Conservation (phyloP, 2,113 vertebrate species). For the Antechinus flavipes region DNA sequence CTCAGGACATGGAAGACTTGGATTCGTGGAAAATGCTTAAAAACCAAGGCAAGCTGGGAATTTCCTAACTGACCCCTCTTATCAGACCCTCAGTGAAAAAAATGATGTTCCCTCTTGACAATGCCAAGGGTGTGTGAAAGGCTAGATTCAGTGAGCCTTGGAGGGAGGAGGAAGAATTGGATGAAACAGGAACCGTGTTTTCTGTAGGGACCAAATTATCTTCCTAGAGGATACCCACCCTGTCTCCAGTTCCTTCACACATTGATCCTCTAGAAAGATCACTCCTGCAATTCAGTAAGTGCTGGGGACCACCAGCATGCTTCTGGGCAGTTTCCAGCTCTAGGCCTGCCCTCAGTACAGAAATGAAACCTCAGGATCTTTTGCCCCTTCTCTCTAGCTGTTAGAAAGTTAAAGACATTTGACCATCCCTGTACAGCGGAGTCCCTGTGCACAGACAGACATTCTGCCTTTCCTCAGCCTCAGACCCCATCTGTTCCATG, state of each 20-base stretch:
- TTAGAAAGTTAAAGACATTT: background rate
- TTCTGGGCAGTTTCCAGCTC: background rate
- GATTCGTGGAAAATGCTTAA: background rate
- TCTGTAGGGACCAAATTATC: background rate
- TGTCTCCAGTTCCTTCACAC: background rate
- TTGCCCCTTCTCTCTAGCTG: background rate
- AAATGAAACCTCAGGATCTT: background rate
- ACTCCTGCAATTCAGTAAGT: background rate
- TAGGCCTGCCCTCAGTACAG: background rate
- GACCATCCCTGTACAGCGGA: background rate
- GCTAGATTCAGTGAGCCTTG: background rate
- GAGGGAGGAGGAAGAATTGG: no score
- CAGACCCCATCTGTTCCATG: fast-evolving
- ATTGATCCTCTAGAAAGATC: background rate
- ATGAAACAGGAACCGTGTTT: background rate
- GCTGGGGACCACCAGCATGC: background rate
- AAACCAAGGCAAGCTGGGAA: background rate
- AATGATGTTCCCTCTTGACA: background rate
- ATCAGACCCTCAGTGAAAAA: background rate
- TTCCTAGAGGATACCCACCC: background rate
- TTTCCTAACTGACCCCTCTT: background rate
- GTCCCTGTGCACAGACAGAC: background rate
- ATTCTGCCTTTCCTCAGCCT: background rate
- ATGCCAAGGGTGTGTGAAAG: background rate
- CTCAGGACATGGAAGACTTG: background rate